Evolutionary conservation across 2,888 invertebrate genomes (phyloP), one percentile per base, ranked within the genome.

Genomic region (Erebia aethiops): DNA sequence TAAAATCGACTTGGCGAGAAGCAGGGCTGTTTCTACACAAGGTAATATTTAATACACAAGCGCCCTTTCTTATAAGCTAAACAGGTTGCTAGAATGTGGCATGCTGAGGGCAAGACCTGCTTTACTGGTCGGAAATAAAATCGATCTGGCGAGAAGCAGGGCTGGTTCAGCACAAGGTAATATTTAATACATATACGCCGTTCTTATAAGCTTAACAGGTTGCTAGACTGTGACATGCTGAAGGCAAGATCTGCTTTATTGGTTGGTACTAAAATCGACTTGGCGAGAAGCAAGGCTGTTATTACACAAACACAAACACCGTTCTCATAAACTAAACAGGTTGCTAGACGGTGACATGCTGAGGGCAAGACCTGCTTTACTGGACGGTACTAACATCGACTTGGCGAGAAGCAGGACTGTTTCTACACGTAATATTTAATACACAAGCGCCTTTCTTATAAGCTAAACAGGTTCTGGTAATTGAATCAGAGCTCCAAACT

Each of bases 181-280:
- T 26, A 26, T 26, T 26, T 2, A 26, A 26, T 1, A 26, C 26
- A 26, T 3, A 26, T 3, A 3, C 21, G 46, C 97, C 97, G 2
- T 26, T 26, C 26, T 26, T 26, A 26, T 3, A 26, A 26, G 26
- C 4, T 26, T 3, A 26, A 26, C 26, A 26, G 26, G 96, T 94
- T 98, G 46, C 95, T 97, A 83, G 97, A 97, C 87, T 95, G 95
- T 83, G 97, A 97, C 84, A 94, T 97, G 86, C 94, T 97, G 73
- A 92, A 97, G 70, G 94, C 95, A 43, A 94, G 97, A 78, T 97
- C 98, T 0, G 96, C 97, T 56, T 96, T 99, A 74, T 93, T 99
- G 67, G 98, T 98, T 21, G 98, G 96, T 66, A 99, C 98, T 91
- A 99, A 99, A 94, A 97, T 98, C 76, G 98, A 99, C 91, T 94